Evolutionary conservation across 2,797 vertebrate genomes (phyloP), one percentile per base, ranked within the genome.

Genomic region (Dryobates pubescens): DNA sequence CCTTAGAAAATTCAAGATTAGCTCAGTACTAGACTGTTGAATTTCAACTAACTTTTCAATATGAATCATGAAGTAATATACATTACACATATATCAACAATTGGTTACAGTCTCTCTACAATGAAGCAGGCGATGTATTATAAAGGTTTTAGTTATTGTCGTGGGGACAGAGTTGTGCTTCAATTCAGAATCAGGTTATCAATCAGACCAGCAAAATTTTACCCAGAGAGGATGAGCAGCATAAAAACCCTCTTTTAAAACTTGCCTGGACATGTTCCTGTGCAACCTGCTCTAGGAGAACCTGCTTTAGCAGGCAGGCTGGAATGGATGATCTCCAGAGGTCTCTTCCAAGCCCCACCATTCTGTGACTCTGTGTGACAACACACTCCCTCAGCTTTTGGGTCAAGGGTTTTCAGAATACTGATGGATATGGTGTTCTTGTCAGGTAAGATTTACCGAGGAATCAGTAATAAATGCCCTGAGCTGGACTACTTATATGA

Each of bases 1-100:
- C 73, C 34, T 61, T 73, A 69, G 47, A 93, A 94, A 91, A 63
- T 43, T 87, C 64, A 65, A 57, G 11, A 78, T 75, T 72, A 92
- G 32, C 32, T 89, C 72, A 64, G 34, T 36, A 67, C 63, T 62
- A 81, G 6, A 89, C 34, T 54, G 13, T 7, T 64, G 38, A 81
- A 89, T 89, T 80, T 64, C 32, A 89, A 68, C 3, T 45, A 70
- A 67, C 12, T 65, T 70, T 85, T 67, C 22, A 83, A 82, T 90
- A 90, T 58, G 0, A 95, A 59, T 65, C 30, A 82, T 49, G 38
- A 90, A 75, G 8, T 10, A 70, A 70, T n/a, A 67, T 47, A 45
- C 4, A 51, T 36, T 63, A 53, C 5, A 69, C 51, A 53, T 51
- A 41, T 6, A 53, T 6, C 45, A 65, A 54, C 4, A 88, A 49